A percentile compares a stretch with the other conserved stretches of the same genome.
phyloP scores from a whole-genome alignment of 2,888 invertebrate species.

The Calliopum simillimum region DNA sequence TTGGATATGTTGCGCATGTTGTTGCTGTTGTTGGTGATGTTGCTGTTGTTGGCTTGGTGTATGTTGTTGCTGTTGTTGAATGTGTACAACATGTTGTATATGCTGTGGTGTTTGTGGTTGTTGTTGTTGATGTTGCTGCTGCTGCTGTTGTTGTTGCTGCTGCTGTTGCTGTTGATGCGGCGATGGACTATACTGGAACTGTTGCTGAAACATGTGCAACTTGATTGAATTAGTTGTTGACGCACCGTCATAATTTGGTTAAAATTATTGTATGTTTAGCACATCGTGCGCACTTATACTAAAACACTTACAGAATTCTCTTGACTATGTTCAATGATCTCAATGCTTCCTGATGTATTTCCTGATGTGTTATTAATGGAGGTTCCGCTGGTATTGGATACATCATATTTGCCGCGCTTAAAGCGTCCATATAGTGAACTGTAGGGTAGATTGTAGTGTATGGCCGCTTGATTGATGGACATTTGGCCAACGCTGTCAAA shows the following conservation, averaged over 20 bases:
- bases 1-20: slow-evolving; percentile 59
- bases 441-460: slow-evolving; percentile 90
- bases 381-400: slow-evolving; percentile 62
- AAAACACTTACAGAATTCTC: slow-evolving; percentile 65
- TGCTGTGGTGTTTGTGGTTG: slow-evolving; percentile 63
- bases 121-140: slow-evolving; percentile 53
- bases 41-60: slow-evolving; percentile 46
- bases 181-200: slow-evolving; percentile 68
- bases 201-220: slow-evolving; percentile 68
- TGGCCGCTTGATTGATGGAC: slow-evolving; percentile 94
- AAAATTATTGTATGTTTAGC: slow-evolving; percentile 2
- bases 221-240: slow-evolving; percentile 62
- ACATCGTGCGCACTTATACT: neutral
- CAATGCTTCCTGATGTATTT: slow-evolving; percentile 66
- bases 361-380: slow-evolving; percentile 63
- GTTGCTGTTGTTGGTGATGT: slow-evolving; percentile 56
- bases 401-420: slow-evolving; percentile 86
- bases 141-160: slow-evolving; percentile 57
- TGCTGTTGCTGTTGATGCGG: slow-evolving; percentile 64
- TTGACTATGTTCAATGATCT: slow-evolving; percentile 67
- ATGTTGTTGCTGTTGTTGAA: slow-evolving; percentile 59
- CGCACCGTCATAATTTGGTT: slow-evolving; percentile 39
- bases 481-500: slow-evolving; percentile 84
- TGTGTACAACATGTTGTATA: slow-evolving; percentile 65
- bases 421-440: slow-evolving; percentile 90